Evolutionary conservation across 2,113 vertebrate species (phyloP).

Genomic region (Gopherus evgoodei): DNA sequence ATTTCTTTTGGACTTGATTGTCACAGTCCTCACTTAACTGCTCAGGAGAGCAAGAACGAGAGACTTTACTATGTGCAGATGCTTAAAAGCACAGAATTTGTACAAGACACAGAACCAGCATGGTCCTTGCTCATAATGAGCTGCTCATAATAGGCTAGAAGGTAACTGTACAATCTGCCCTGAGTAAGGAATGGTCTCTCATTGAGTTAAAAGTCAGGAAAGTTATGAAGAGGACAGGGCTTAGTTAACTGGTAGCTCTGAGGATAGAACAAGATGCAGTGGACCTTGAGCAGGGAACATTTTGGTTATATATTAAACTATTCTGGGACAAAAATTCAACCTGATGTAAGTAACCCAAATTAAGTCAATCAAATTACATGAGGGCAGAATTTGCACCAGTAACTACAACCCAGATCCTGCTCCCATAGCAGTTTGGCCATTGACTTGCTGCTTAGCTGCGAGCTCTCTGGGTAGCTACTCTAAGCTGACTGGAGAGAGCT

Average conservation of each 20-base stretch:
- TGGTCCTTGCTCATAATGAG: background rate
- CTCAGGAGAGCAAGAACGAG: background rate
- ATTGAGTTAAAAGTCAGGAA: background rate
- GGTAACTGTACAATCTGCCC: background rate
- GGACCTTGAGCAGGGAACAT: background rate
- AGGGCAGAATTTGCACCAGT: background rate
- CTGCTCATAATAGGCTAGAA: background rate
- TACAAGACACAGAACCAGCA: background rate
- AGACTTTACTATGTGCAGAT: background rate
- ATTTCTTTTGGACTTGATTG: slow-evolving; percentile 14
- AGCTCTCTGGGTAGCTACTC: no score
- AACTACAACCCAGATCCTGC: background rate
- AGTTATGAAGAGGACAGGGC: background rate
- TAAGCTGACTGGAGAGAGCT: no score
- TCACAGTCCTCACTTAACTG: background rate
- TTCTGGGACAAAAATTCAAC: background rate
- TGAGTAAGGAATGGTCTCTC: background rate
- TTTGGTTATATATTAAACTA: background rate
- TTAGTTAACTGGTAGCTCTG: background rate
- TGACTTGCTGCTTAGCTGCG: background rate
- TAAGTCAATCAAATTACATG: background rate
- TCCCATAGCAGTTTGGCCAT: background rate
- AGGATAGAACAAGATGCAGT: background rate
- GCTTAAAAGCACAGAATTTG: background rate
- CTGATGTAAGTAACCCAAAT: background rate